phyloP scores from a whole-genome alignment of 2,113 vertebrate species.

The Callorhinus ursinus region DNA sequence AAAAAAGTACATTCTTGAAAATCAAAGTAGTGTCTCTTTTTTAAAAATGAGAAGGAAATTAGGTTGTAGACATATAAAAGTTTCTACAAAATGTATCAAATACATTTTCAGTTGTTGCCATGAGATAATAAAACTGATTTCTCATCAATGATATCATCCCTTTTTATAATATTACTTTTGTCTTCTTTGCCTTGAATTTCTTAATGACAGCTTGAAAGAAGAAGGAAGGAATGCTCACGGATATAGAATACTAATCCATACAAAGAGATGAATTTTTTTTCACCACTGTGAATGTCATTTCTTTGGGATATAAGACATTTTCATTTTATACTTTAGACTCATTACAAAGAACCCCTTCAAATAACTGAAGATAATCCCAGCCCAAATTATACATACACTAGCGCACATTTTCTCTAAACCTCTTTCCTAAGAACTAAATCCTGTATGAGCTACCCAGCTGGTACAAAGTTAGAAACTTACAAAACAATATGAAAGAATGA shows the following conservation, averaged over 20 bases:
- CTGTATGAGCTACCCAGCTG: background rate
- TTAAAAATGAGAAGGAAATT: background rate
- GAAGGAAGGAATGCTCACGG: background rate
- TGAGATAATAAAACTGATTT: background rate
- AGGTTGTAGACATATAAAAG: background rate
- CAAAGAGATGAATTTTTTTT: background rate
- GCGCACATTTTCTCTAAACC: constrained; percentile 23
- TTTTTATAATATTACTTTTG: constrained; percentile 37
- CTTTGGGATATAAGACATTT: constrained; percentile 20
- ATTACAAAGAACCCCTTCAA: constrained; percentile 62
- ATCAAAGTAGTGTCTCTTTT: background rate
- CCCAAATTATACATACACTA: background rate
- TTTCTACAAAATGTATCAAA: background rate
- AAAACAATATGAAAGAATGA: constrained; percentile 1
- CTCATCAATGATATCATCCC: background rate
- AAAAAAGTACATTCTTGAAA: background rate
- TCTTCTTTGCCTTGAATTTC: constrained; percentile 47
- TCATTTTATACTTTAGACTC: constrained; percentile 55
- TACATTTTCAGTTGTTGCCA: background rate
- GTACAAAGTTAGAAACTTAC: constrained; percentile 40
- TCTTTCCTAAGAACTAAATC: constrained; percentile 46
- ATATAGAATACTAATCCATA: constrained; percentile 13
- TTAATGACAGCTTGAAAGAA: constrained; percentile 28
- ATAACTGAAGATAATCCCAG: constrained; percentile 46
- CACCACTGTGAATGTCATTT: background rate